Base-by-base conservation (phyloP, 2,888 invertebrate species). In the Prosapia bicincta region DNA sequence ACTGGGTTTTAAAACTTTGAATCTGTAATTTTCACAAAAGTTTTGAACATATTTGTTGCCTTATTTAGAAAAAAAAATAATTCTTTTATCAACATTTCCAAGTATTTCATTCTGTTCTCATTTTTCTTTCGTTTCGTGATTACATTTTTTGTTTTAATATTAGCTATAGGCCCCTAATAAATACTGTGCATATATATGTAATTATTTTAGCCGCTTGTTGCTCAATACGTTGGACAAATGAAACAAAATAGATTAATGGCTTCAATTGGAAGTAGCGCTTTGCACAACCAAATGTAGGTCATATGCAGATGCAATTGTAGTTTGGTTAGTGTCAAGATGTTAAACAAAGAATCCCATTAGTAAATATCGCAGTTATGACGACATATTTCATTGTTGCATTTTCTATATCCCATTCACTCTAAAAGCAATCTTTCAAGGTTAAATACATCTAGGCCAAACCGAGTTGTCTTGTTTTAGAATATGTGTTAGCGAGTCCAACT, bases 301-400 rank as follows among this genome's bases (percentile, higher is more conserved):
- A 54, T 54, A 54, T 54, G 54, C 54, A 54, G 54, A 54, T 54
- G 54, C 54, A 54, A 54, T 54, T 54, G 54, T 54, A 54, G 54
- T 54, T 54, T 54, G 54, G 54, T 54, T 54, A 54, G 54, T 54
- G 54, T 54, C 54, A 54, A 54, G 54, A 54, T 54, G 54, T 54
- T 54, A 54, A 54, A 54, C 54, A 54, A 54, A 54, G 54, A 54
- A 54, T 54, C 54, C 54, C 54, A 54, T 54, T 54, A 54, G 54
- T 54, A 54, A 54, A 54, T 54, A 54, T 54, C 20, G 54, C 54
- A 54, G 54, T 54, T 54, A 54, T 54, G 54, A 54, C 20, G 54
- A 54, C 54, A 54, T 54, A 54, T 54, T 54, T 54, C 54, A 54
- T 54, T 54, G 54, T 54, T 54, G 54, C 54, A 54, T 54, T 54